Percentiles rank a stretch among this genome's conserved stretches.
These are phyloP conservation scores for Lithobates pipiens DNA, from an alignment of 2,797 vertebrate genomes.

Conservation along the genomic window DNA sequence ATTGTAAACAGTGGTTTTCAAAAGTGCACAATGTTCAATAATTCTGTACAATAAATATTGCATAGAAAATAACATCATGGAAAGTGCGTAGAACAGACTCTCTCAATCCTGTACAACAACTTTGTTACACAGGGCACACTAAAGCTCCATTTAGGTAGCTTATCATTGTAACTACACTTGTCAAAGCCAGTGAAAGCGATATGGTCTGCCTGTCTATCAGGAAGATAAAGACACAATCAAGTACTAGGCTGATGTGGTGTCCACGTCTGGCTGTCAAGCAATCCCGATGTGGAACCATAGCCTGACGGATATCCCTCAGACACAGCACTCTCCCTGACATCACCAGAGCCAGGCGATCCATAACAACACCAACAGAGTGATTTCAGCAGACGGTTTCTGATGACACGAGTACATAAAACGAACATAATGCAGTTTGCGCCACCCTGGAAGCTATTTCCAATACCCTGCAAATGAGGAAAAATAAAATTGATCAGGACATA, in stretches of 20 bases:
- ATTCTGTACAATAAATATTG: not conserved
- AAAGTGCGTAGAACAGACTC: not conserved
- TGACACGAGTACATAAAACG: conserved; percentile 82
- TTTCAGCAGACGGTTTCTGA: conserved; percentile 80
- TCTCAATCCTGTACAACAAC: not conserved
- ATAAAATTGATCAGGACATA: not conserved
- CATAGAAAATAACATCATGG: not conserved
- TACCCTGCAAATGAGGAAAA: conserved; percentile 76
- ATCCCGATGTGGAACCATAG: not conserved
- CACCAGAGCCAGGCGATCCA: accelerated
- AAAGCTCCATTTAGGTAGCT: not conserved
- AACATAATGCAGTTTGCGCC: conserved; percentile 97
- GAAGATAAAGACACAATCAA: conserved; percentile 61
- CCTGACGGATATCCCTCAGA: not conserved
- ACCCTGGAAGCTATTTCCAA: conserved; percentile 96
- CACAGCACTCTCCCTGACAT: not conserved
- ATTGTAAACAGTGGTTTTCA: conserved; percentile 11
- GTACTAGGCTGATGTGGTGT: conserved; percentile 60
- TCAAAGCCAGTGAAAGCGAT: not conserved
- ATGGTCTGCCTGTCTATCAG: not conserved
- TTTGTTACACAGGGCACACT: not conserved
- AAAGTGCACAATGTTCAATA: conserved; percentile 4
- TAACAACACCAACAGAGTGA: conserved; percentile 70
- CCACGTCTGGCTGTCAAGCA: not conserved
- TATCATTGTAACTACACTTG: not conserved